Percentiles rank a stretch among this genome's conserved stretches.
phyloP scores from a whole-genome alignment of 2,797 vertebrate species.

The Melanotaenia pygmaea region DNA sequence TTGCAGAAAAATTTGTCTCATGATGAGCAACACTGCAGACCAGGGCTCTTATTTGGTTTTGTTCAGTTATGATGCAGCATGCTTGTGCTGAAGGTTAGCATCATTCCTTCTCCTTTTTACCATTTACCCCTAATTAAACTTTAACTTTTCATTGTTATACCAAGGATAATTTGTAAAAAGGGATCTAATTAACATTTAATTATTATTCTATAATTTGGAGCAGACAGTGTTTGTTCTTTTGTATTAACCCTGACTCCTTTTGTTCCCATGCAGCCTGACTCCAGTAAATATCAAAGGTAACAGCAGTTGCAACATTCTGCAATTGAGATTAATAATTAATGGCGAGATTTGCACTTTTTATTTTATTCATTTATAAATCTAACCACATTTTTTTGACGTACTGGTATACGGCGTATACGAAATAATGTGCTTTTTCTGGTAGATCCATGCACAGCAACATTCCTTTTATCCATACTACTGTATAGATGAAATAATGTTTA shows the following conservation, averaged over 20 bases:
- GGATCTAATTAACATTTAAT: conserved; percentile 81
- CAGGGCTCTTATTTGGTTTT: conserved; percentile 55
- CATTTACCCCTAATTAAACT: conserved; percentile 80
- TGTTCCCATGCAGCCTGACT: conserved; percentile 70
- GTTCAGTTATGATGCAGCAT: conserved; percentile 60
- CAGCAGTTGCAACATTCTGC: conserved; percentile 61
- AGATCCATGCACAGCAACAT: conserved; percentile 4
- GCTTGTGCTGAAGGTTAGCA: conserved; percentile 69
- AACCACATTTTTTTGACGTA: conserved; percentile 1
- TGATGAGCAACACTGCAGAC: conserved; percentile 55
- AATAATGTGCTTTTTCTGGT: background rate
- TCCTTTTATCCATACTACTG: background rate
- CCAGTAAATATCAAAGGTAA: conserved; percentile 79
- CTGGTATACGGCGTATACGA: conserved; percentile 4
- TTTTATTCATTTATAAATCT: conserved; percentile 41
- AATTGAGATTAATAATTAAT: conserved; percentile 56
- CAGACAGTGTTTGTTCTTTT: conserved; percentile 70
- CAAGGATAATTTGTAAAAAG: conserved; percentile 75
- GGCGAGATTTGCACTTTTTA: conserved; percentile 42
- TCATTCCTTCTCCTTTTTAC: conserved; percentile 59
- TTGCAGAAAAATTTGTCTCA: conserved; percentile 46
- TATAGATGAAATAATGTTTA: conserved; percentile 10
- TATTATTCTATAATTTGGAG: conserved; percentile 75
- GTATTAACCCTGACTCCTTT: conserved; percentile 66
- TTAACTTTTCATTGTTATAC: conserved; percentile 73